Evolutionary conservation across 1,140 invertebrate species (phyloP).

Genomic region (Bombus impatiens): DNA sequence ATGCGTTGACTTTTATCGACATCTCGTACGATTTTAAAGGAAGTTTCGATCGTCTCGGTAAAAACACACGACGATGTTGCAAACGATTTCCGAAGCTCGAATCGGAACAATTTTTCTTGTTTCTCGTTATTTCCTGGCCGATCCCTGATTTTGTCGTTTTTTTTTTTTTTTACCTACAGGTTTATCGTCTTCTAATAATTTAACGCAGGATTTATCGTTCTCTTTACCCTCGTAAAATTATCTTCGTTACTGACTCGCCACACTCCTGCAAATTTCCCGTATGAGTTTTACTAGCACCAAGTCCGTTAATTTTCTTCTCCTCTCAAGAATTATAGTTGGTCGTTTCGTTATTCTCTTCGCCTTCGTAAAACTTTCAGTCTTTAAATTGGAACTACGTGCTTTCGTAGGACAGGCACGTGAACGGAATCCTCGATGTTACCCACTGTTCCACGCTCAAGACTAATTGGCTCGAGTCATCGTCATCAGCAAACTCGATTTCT

Average conservation of each 20-base stretch:
- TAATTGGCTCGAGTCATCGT: slow-evolving; percentile 58
- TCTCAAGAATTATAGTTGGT: too few relatives aligned
- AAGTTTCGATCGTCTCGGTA: too few relatives aligned
- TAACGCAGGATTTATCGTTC: background rate
- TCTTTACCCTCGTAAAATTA: background rate
- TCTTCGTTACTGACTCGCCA: background rate
- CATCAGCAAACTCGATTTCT: slow-evolving; percentile 6
- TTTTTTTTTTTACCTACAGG: too few relatives aligned
- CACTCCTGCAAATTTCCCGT: too few relatives aligned
- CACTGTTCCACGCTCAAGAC: slow-evolving; percentile 15
- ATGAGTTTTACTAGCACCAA: background rate
- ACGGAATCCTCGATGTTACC: slow-evolving; percentile 35
- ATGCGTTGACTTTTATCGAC: too few relatives aligned
- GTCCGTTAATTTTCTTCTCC: too few relatives aligned
- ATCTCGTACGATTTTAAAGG: too few relatives aligned
- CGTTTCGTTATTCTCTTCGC: slow-evolving; percentile 26
- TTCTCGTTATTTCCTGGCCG: too few relatives aligned
- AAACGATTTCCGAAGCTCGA: too few relatives aligned
- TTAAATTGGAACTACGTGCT: slow-evolving; percentile 57
- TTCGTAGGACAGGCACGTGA: slow-evolving; percentile 46
- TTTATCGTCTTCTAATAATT: background rate
- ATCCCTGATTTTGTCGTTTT: too few relatives aligned
- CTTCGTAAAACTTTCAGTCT: slow-evolving; percentile 28
- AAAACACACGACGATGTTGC: too few relatives aligned
- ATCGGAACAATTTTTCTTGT: too few relatives aligned